phyloP scores from a whole-genome alignment of 2,888 invertebrate genomes.

The Glaucopsyche alexis region DNA sequence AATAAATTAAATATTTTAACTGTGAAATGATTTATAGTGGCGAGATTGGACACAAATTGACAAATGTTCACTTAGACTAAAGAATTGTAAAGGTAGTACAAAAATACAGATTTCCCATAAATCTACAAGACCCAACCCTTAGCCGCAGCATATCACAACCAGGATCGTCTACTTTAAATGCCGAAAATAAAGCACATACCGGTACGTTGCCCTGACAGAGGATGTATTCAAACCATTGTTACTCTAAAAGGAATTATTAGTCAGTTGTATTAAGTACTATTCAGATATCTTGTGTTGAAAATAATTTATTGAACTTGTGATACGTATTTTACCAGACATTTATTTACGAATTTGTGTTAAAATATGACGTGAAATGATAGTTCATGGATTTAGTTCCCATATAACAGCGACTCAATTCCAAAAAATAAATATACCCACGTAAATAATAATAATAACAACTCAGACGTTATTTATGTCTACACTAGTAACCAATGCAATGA shows the following conservation, averaged over 20 bases:
- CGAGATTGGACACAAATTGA: neutral
- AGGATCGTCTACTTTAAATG: conserved; percentile 17
- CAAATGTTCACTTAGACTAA: neutral
- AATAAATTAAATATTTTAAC: no score
- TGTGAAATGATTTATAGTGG: no score
- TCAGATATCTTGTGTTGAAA: conserved; percentile 28
- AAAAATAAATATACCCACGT: neutral
- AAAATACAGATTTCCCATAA: neutral
- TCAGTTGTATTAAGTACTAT: neutral
- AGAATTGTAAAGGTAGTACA: neutral
- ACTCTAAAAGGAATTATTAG: neutral
- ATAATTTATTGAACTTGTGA: conserved; percentile 30
- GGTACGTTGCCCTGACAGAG: neutral
- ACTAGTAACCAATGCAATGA: neutral
- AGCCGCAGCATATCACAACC: neutral
- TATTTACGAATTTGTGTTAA: conserved; percentile 30
- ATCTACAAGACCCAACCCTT: neutral
- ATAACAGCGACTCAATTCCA: conserved; percentile 27
- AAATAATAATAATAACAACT: neutral
- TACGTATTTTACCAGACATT: conserved; percentile 33
- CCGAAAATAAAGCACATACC: conserved; percentile 14
- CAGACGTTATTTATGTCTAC: neutral
- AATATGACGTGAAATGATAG: conserved; percentile 33
- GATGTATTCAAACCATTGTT: neutral
- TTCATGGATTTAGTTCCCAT: conserved; percentile 27